Evolutionary conservation across 2,888 invertebrate genomes (phyloP).

Genomic region (Tinea trinotella): DNA sequence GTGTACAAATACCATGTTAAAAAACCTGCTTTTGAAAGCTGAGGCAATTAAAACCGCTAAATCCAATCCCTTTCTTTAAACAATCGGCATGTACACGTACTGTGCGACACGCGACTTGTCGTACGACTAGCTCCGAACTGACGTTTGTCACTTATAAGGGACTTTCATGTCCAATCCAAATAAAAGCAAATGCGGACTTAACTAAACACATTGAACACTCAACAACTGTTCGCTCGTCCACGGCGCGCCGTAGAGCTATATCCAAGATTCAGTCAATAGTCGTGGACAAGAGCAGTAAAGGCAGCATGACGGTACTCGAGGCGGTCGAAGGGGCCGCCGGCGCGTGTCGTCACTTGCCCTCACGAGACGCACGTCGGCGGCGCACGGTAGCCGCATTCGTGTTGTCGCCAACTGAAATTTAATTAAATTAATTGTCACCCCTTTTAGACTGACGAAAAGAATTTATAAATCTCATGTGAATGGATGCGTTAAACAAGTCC

Average conservation of each 20-base stretch:
- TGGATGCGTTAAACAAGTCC: too few species aligned
- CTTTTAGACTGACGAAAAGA: too few species aligned
- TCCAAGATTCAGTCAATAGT: conserved; percentile 5
- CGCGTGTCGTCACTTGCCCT: conserved; percentile 81
- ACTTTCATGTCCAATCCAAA: too few species aligned
- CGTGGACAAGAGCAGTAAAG: conserved; percentile 20
- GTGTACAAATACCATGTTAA: too few species aligned
- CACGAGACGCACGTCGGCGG: conserved; percentile 78
- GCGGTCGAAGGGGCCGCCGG: conserved; percentile 53
- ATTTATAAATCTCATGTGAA: too few species aligned
- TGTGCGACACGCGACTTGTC: conserved; percentile 21
- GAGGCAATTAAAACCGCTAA: conserved; percentile 28
- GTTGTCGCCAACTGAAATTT: conserved; percentile 55
- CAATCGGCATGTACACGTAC: conserved; percentile 19
- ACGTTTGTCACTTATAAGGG: background rate
- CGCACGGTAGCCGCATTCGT: conserved; percentile 44
- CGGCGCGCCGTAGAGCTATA: background rate
- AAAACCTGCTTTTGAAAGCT: too few species aligned
- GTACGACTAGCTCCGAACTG: conserved; percentile 24
- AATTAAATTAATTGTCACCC: too few species aligned
- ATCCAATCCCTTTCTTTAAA: conserved; percentile 23
- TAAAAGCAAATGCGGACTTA: too few species aligned
- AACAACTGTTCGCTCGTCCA: background rate
- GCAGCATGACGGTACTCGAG: conserved; percentile 26
- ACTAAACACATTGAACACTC: background rate